phyloP scores from a whole-genome alignment of 2,113 vertebrate genomes.

The Ivindomyrus marchei region DNA sequence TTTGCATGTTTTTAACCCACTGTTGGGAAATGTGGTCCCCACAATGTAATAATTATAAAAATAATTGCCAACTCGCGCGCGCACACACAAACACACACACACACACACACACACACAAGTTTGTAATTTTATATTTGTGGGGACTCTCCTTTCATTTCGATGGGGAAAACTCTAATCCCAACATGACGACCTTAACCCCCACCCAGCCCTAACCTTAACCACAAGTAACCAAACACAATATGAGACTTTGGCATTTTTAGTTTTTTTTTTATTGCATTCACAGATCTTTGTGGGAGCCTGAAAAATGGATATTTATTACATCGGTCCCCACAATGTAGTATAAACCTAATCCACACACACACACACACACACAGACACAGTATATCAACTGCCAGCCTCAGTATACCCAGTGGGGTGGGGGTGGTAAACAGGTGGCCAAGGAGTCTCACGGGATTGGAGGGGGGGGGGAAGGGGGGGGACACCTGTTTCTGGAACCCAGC shows the following conservation, averaged over 20 bases:
- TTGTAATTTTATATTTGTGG: too few species aligned
- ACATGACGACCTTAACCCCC: too few species aligned
- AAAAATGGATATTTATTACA: neutral
- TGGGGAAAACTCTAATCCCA: too few species aligned
- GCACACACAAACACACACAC: too few species aligned
- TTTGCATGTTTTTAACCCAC: neutral
- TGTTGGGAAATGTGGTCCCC: neutral
- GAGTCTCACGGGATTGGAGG: neutral
- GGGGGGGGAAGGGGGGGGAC: neutral
- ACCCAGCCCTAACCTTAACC: too few species aligned
- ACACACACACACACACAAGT: too few species aligned
- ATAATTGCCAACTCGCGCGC: too few species aligned
- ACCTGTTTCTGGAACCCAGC: slow-evolving; percentile 56
- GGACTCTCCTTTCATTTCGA: too few species aligned
- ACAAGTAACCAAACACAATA: too few species aligned
- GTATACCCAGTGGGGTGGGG: slow-evolving; percentile 33
- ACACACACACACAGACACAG: slow-evolving; percentile 26
- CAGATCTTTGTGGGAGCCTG: neutral
- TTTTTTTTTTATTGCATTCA: neutral
- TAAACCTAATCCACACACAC: slow-evolving; percentile 16
- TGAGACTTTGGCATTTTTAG: too few species aligned
- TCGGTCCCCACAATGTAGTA: neutral
- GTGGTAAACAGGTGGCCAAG: slow-evolving; percentile 57
- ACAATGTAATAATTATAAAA: neutral
- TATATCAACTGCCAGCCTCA: neutral